These are phyloP conservation scores for Hirtodrosophila histrioides DNA, from an alignment of 2,888 invertebrate species.

Conservation along the genomic window DNA sequence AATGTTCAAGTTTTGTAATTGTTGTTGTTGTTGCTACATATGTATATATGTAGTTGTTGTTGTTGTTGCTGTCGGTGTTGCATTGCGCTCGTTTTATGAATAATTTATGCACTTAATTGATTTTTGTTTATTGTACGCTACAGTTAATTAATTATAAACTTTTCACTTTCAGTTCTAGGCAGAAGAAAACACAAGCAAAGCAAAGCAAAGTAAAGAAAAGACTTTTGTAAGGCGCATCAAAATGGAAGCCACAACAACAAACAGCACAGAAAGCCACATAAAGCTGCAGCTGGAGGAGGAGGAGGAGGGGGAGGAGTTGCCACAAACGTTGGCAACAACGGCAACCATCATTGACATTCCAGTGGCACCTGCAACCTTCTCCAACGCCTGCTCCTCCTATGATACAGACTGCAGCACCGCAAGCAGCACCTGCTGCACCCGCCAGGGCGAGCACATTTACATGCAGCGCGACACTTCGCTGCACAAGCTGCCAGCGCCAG, in stretches of 20 bases:
- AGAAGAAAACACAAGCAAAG: slow-evolving; percentile 23
- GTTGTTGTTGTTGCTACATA: slow-evolving; percentile 16
- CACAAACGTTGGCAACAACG: slow-evolving; percentile 14
- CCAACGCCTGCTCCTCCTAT: slow-evolving; percentile 66
- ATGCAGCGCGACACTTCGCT: slow-evolving; percentile 70
- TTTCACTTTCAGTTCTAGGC: slow-evolving; percentile 37
- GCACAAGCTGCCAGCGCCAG: slow-evolving; percentile 32
- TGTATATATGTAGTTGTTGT: slow-evolving; percentile 4
- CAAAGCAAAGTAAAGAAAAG: slow-evolving; percentile 28
- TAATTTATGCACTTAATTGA: slow-evolving; percentile 76
- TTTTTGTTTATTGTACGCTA: slow-evolving; percentile 71
- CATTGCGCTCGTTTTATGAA: slow-evolving; percentile 57
- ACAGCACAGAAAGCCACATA: slow-evolving; percentile 53
- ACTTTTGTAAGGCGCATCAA: slow-evolving; percentile 42
- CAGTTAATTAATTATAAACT: slow-evolving; percentile 71
- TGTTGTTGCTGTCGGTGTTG: slow-evolving; percentile 16
- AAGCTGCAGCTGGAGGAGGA: slow-evolving; percentile 58
- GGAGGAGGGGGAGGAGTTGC: slow-evolving; percentile 18
- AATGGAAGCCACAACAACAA: slow-evolving; percentile 56
- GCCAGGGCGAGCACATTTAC: slow-evolving; percentile 80
- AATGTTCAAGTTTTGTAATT: slow-evolving; percentile 53
- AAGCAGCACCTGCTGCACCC: slow-evolving; percentile 82
- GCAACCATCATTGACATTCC: slow-evolving; percentile 83
- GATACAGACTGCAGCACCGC: slow-evolving; percentile 82
- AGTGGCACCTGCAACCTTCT: slow-evolving; percentile 43